These are phyloP conservation scores for Pristionchus maxplancki DNA, from an alignment of 2,888 invertebrate species.

Conservation along the genomic window DNA sequence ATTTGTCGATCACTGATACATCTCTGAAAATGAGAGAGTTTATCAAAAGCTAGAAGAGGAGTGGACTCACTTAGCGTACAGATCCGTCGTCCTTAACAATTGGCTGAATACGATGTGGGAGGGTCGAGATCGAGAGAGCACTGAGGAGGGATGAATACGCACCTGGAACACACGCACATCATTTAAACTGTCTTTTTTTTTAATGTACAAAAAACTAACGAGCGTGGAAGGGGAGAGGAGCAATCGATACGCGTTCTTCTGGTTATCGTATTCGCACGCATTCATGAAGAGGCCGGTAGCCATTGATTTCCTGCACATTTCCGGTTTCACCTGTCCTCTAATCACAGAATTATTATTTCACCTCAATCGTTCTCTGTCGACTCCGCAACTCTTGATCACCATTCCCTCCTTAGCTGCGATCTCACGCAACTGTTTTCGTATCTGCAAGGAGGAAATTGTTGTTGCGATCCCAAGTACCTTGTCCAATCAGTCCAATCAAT, in stretches of 20 bases:
- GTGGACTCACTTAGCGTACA: constrained; percentile 67
- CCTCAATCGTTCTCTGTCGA: constrained; percentile 59
- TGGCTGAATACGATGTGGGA: constrained; percentile 71
- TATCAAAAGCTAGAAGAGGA: background rate
- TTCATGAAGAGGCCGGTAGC: constrained; percentile 71
- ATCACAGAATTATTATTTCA: background rate
- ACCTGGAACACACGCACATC: too few relatives aligned
- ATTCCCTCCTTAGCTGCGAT: constrained; percentile 55
- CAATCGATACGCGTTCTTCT: constrained; percentile 68
- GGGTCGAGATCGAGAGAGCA: constrained; percentile 51
- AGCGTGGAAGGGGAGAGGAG: constrained; percentile 63
- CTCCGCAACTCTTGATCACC: constrained; percentile 59
- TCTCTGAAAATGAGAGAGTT: constrained; percentile 57
- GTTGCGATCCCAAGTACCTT: too few relatives aligned
- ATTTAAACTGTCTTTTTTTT: too few relatives aligned
- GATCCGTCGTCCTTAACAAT: constrained; percentile 70
- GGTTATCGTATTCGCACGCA: constrained; percentile 69
- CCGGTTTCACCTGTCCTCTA: background rate
- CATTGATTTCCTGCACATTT: constrained; percentile 65
- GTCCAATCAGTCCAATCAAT: background rate
- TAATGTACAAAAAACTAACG: background rate
- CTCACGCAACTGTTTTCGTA: constrained; percentile 66
- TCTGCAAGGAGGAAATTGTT: too few relatives aligned
- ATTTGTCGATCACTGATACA: constrained; percentile 65
- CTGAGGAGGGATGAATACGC: constrained; percentile 56